These are phyloP conservation scores for Stercorarius parasiticus DNA, from an alignment of 2,113 vertebrate genomes.

Conservation along the genomic window DNA sequence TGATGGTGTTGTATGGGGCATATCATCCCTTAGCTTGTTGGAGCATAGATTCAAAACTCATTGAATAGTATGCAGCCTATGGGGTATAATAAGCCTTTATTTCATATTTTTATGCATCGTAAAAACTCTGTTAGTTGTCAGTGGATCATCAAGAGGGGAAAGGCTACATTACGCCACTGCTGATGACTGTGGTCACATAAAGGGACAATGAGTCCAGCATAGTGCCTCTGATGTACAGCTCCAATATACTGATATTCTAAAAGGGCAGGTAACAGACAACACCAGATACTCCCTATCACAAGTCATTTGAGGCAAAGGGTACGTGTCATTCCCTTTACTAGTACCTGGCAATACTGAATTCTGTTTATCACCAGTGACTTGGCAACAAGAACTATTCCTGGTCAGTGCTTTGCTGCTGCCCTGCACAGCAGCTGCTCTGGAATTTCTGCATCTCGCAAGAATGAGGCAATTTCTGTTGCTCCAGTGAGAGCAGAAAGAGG, in stretches of 20 bases:
- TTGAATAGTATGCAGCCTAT: neutral
- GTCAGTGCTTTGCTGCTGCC: neutral
- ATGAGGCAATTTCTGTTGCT: neutral
- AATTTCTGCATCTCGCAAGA: neutral
- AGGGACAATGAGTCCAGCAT: neutral
- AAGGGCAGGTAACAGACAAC: neutral
- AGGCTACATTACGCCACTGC: neutral
- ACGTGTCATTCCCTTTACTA: neutral
- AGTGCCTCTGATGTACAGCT: neutral
- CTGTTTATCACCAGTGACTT: conserved; percentile 4
- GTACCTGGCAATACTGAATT: neutral
- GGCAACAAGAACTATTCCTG: neutral
- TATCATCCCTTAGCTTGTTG: neutral
- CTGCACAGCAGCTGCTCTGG: neutral
- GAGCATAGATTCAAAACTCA: neutral
- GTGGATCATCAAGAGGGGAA: neutral
- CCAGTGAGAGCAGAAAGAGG: neutral
- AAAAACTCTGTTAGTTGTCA: neutral
- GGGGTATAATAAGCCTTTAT: neutral
- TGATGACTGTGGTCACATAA: neutral
- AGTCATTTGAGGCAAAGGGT: neutral
- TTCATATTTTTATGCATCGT: neutral
- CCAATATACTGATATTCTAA: neutral
- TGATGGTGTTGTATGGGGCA: neutral
- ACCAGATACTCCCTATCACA: neutral